Percentiles rank a stretch among this genome's conserved stretches.
phyloP scores from a whole-genome alignment of 1,140 invertebrate species.

The Drosophila sucinea region DNA sequence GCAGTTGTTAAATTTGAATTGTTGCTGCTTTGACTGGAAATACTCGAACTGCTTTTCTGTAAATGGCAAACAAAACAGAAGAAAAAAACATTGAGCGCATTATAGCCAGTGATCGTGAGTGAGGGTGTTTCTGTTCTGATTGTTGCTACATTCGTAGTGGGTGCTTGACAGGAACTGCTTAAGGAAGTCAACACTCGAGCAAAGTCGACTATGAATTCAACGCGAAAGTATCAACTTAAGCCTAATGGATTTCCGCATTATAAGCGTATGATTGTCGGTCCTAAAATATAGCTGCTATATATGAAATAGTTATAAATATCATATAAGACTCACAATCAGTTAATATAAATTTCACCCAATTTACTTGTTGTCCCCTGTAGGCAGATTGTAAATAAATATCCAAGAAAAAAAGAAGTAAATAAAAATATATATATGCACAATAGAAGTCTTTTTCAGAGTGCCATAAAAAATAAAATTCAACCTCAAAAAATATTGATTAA shows the following conservation, averaged over 20 bases:
- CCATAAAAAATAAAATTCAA: no score
- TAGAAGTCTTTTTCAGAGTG: no score
- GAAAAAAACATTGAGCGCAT: conserved; percentile 41
- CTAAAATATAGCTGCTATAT: conserved; percentile 4
- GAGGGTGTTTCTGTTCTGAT: conserved; percentile 33
- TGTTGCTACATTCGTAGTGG: conserved; percentile 44
- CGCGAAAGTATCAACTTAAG: conserved; percentile 5
- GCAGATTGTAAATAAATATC: no score
- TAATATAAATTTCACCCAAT: no score
- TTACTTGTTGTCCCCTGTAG: no score
- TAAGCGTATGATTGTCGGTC: conserved; percentile 8
- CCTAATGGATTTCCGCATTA: conserved; percentile 50
- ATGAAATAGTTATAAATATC: neutral
- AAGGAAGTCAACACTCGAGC: conserved; percentile 55
- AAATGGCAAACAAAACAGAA: conserved; percentile 54
- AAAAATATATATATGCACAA: no score
- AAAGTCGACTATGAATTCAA: conserved; percentile 27
- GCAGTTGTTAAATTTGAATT: conserved; percentile 74
- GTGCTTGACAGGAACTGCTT: conserved; percentile 53
- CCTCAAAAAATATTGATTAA: no score
- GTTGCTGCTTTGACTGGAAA: conserved; percentile 80
- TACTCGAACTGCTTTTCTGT: conserved; percentile 82
- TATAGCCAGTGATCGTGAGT: conserved; percentile 31
- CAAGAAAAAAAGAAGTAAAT: no score
- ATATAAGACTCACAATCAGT: neutral